phyloP scores from a whole-genome alignment of 2,888 invertebrate species.

The Limnephilus auricula region DNA sequence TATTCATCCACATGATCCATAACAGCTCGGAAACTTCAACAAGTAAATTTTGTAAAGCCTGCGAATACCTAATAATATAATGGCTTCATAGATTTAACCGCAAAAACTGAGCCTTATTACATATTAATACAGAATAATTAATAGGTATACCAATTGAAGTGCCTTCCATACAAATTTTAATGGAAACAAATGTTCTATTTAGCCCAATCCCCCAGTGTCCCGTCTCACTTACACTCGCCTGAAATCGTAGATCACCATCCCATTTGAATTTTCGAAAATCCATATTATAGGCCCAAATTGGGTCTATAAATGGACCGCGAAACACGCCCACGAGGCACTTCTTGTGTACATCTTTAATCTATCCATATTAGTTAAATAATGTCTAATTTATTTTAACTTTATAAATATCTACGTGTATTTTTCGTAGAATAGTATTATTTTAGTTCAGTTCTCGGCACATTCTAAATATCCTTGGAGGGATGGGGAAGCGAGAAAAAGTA shows the following conservation, averaged over 20 bases:
- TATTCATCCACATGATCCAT: background rate
- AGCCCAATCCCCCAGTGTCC: too few species aligned
- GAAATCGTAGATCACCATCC: too few species aligned
- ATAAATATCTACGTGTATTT: background rate
- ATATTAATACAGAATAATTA: background rate
- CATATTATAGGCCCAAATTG: too few species aligned
- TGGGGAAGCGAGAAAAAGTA: background rate
- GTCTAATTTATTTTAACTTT: background rate
- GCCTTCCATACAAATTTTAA: too few species aligned
- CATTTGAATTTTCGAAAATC: too few species aligned
- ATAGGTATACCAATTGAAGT: too few species aligned
- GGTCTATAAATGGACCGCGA: too few species aligned
- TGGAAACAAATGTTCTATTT: too few species aligned
- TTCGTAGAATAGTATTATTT: background rate
- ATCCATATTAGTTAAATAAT: too few species aligned
- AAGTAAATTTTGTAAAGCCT: background rate
- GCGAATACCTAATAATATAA: background rate
- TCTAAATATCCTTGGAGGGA: background rate
- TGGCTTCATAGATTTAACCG: background rate
- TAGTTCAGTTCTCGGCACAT: background rate
- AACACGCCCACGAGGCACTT: too few species aligned
- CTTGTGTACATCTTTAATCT: too few species aligned
- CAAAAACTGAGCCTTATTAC: background rate
- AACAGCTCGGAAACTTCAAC: background rate
- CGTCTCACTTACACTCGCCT: too few species aligned